A percentile compares a stretch with the other conserved stretches of the same genome.
Conservation (phyloP, 2,113 vertebrate genomes). For the Zosterops hypoxanthus region DNA sequence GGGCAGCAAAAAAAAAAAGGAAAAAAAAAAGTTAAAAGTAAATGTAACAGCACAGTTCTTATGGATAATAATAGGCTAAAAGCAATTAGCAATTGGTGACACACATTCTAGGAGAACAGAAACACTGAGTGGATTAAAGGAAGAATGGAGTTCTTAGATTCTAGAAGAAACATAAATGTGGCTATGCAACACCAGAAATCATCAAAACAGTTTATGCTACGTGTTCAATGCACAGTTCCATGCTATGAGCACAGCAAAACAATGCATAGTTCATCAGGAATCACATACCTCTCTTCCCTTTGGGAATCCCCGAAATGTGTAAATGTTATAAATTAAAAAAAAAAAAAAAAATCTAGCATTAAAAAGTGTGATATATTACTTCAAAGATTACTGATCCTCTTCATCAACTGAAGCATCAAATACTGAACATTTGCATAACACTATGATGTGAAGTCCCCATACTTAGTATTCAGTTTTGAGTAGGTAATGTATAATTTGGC, state of each 20-base stretch:
- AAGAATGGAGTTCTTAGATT: background rate
- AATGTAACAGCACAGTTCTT: background rate
- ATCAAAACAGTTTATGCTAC: background rate
- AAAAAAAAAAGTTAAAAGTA: background rate
- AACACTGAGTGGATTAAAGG: background rate
- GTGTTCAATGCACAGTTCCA: background rate
- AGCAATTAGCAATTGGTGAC: background rate
- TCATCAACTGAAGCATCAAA: background rate
- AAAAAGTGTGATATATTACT: slow-evolving; percentile 8
- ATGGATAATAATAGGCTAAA: background rate
- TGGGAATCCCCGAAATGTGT: slow-evolving; percentile 72
- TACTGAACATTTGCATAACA: background rate
- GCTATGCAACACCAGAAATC: background rate
- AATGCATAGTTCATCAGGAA: slow-evolving; percentile 3
- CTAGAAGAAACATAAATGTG: background rate
- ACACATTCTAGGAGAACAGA: background rate
- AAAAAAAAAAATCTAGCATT: slow-evolving; percentile 48
- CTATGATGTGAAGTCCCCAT: background rate
- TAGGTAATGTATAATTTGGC: background rate
- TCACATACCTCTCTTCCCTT: slow-evolving; percentile 86
- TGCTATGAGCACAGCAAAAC: slow-evolving; percentile 12
- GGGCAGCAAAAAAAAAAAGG: background rate
- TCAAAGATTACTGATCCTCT: background rate
- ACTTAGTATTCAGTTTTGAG: background rate
- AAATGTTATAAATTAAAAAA: slow-evolving; percentile 70